Base-by-base conservation (phyloP, 2,113 vertebrate genomes). In the Coryphaenoides rupestris region DNA sequence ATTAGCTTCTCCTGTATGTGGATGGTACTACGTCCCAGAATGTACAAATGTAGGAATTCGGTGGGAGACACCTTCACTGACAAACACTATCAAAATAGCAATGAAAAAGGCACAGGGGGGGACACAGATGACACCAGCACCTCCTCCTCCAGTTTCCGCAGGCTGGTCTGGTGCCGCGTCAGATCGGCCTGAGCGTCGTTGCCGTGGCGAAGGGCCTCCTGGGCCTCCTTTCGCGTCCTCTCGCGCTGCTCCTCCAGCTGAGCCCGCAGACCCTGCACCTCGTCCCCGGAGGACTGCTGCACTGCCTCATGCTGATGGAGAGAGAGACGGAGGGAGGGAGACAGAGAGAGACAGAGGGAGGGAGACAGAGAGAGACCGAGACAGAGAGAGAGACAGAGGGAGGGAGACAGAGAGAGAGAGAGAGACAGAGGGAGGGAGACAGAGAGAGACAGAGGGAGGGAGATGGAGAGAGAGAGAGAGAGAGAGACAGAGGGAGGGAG, bases 231-330 rank as follows among this genome's bases (percentile, higher is more conserved):
- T 55, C 92, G 93, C 0, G 93, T 86, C 61, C 90, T 91, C 62
- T 96, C 96, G 78, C 88, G 93, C 47, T 94, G 92, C 59, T 98
- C 96, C 40, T 98, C 95, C 86, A 98, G 84, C 82, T 98, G 95
- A 1, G 78, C 49, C 70, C 84, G 88, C 45, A 98, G 85, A 24
- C 46, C 24, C 13, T 87, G 85, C 21, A 87, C 68, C 0, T 93
- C 92, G 56, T 87, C 86, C 65, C 85, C 89, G 0, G 92, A 95
- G 33, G 93, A 90, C 0, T 66, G 33, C 0, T 88, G 70, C 74
- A 95, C 87, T 68, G 90, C 86, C 62, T 94, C 93, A 53, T 94
- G 80, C 96, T 98, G 72, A 33, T 0, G 22, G 21, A 0, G 62
- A 45, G 1, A 1, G 33, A 40, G 33, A 10, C 33, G 13, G 33